Percentiles rank a stretch among this genome's conserved stretches.
phyloP scores from a whole-genome alignment of 2,113 vertebrate species.

The Prolemur simus region DNA sequence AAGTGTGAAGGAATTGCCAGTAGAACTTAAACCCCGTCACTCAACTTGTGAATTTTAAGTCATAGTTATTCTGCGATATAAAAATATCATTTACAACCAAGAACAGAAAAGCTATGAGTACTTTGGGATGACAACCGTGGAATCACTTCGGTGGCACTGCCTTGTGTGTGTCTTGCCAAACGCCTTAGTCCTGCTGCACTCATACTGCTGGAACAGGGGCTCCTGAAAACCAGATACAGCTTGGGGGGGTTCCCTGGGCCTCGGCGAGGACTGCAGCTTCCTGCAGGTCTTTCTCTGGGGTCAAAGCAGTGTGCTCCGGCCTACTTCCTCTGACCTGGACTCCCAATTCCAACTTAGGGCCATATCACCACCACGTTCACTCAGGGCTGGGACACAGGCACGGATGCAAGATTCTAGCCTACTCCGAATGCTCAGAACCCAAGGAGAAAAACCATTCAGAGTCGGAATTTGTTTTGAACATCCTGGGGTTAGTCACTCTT shows the following conservation, averaged over 20 bases:
- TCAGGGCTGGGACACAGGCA: background rate
- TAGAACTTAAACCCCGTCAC: background rate
- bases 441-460: background rate
- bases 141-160: background rate
- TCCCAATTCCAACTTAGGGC: background rate
- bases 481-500: background rate
- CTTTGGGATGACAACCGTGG: background rate
- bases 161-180: background rate
- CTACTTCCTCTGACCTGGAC: background rate
- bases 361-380: background rate
- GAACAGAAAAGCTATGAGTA: background rate
- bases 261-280: background rate
- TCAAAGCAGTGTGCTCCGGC: background rate
- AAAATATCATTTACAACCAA: background rate
- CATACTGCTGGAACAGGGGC: no score
- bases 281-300: background rate
- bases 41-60: background rate
- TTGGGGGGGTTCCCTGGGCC: background rate
- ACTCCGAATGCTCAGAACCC: background rate
- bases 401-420: background rate
- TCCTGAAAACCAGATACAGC: background rate
- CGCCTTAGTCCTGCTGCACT: background rate
- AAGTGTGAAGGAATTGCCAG: background rate
- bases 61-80: background rate
- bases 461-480: conserved; percentile 6